These are phyloP conservation scores for Drosophila funebris DNA, from an alignment of 1,140 invertebrate species.

Conservation along the genomic window DNA sequence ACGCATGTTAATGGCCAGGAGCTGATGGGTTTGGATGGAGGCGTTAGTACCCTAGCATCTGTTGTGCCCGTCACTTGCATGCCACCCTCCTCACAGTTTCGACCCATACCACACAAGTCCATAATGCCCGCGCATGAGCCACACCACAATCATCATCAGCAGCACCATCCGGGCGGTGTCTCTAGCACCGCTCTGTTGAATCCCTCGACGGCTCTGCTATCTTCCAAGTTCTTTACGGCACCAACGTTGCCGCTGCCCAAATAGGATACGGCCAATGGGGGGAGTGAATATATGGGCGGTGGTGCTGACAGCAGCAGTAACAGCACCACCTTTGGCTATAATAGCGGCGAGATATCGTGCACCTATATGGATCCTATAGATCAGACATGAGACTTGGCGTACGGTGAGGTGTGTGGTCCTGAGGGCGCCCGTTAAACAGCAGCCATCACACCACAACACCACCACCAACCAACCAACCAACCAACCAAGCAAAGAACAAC, in stretches of 20 bases:
- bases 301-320: constrained; percentile 30
- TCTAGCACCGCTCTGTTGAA: constrained; percentile 54
- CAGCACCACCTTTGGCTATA: constrained; percentile 69
- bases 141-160: constrained; percentile 22
- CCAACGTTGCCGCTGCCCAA: constrained; percentile 82
- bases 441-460: constrained; percentile 21
- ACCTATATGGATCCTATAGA: constrained; percentile 83
- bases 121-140: constrained; percentile 64
- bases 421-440: constrained; percentile 61
- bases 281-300: constrained; percentile 66
- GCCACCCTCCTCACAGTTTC: constrained; percentile 83
- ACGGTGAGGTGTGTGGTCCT: constrained; percentile 73
- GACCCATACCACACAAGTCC: constrained; percentile 83
- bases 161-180: constrained; percentile 40
- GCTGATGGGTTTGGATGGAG: constrained; percentile 71
- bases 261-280: constrained; percentile 83
- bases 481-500: constrained; percentile 43
- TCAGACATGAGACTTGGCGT: constrained; percentile 81
- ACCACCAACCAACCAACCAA: constrained; percentile 40
- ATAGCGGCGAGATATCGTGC: constrained; percentile 80
- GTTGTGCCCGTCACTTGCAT: constrained; percentile 76
- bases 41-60: constrained; percentile 75
- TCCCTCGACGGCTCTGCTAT: constrained; percentile 79
- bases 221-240: constrained; percentile 82
- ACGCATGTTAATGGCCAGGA: constrained; percentile 58